Evolutionary conservation across 2,113 vertebrate species (phyloP).

Genomic region (Myocastor coypus): DNA sequence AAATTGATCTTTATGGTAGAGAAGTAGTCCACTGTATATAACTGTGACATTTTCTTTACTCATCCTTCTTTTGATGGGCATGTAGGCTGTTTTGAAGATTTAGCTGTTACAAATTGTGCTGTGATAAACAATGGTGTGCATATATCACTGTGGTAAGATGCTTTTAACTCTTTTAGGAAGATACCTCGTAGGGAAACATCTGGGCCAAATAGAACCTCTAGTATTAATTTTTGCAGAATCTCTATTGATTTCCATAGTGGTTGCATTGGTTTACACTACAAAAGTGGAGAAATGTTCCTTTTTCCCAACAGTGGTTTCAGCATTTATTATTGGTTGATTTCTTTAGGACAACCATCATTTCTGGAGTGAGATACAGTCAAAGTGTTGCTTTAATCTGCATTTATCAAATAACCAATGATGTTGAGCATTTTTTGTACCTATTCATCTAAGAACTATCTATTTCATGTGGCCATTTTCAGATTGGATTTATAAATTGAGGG

Average conservation of each 20-base stretch:
- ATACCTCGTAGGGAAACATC: not conserved
- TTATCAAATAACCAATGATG: not conserved
- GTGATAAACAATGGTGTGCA: not conserved
- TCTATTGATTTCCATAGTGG: not conserved
- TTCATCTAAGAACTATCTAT: not conserved
- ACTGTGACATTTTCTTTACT: not conserved
- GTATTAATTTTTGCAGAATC: not conserved
- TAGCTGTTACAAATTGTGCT: not conserved
- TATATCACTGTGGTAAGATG: not conserved
- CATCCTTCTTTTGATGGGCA: not conserved
- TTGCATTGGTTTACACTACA: not conserved
- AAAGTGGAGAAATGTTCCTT: not conserved
- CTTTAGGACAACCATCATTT: too few relatives aligned
- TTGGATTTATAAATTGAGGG: not conserved
- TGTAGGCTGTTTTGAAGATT: not conserved
- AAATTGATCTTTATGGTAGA: not conserved
- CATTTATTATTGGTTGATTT: not conserved
- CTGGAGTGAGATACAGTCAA: too few relatives aligned
- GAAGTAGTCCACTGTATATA: not conserved
- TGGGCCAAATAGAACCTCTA: not conserved
- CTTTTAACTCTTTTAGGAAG: not conserved
- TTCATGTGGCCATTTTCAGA: not conserved
- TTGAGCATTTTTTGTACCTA: not conserved
- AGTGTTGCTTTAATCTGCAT: not conserved
- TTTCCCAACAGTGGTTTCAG: not conserved